These are phyloP conservation scores for Brachionus sp. DNA, from an alignment of 1,140 invertebrate species.

Conservation along the genomic window DNA sequence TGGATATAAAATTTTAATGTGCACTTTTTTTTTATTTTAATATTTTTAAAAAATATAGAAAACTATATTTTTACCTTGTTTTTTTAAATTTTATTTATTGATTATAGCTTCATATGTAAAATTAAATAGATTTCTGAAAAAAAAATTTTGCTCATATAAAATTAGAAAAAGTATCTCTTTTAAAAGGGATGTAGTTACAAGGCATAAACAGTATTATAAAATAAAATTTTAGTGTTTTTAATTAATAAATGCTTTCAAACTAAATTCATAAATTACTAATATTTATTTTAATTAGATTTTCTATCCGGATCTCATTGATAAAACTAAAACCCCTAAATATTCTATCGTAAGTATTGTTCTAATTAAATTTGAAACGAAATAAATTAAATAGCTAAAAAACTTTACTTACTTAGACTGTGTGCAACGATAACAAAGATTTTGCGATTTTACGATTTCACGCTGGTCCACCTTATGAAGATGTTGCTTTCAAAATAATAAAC, in stretches of 20 bases:
- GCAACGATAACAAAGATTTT: slow-evolving; percentile 88
- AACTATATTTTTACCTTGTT: no score
- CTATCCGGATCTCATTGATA: slow-evolving; percentile 97
- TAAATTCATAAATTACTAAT: background rate
- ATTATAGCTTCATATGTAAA: no score
- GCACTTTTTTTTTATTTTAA: no score
- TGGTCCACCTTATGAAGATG: slow-evolving; percentile 97
- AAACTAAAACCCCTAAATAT: slow-evolving; percentile 86
- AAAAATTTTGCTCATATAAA: no score
- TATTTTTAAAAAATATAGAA: no score
- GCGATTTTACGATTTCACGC: slow-evolving; percentile 88
- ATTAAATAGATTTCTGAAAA: no score
- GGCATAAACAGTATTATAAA: no score
- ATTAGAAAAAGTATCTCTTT: no score
- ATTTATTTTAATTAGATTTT: slow-evolving; percentile 70
- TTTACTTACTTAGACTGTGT: slow-evolving; percentile 72
- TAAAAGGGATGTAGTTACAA: no score
- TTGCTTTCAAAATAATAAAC: slow-evolving; percentile 98
- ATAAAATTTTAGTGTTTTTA: background rate
- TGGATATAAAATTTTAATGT: no score
- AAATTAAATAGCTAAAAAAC: slow-evolving; percentile 46
- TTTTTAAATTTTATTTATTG: no score
- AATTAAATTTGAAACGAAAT: background rate
- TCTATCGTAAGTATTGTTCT: slow-evolving; percentile 63
- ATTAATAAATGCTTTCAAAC: background rate